phyloP scores from a whole-genome alignment of 2,113 vertebrate genomes.

The Prolemur simus region DNA sequence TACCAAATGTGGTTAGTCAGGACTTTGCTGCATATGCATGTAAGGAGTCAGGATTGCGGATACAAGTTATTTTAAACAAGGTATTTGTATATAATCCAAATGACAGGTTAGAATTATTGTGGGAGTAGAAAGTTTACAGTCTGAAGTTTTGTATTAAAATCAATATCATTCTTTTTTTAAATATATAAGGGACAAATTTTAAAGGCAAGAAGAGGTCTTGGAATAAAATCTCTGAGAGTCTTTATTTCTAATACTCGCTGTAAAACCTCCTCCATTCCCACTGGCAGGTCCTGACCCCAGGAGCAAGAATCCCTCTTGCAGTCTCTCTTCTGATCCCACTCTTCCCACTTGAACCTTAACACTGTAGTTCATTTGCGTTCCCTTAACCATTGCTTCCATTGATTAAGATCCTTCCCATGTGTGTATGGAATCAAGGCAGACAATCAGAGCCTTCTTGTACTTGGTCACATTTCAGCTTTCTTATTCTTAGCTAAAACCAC shows the following conservation, averaged over 20 bases:
- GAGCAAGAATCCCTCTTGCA: not conserved
- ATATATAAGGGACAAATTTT: not conserved
- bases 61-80: not conserved
- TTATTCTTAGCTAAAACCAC: not conserved
- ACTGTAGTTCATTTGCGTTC: not conserved
- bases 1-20: not conserved
- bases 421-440: not conserved
- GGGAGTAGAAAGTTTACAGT: not conserved
- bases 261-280: not conserved
- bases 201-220: not conserved
- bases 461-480: not conserved
- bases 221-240: not conserved
- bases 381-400: not conserved
- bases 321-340: not conserved
- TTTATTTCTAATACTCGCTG: not conserved
- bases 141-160: not conserved
- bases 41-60: not conserved
- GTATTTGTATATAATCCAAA: not conserved
- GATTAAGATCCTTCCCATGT: not conserved
- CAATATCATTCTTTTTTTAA: slow-evolving; percentile 2
- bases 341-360: no score
- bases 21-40: not conserved
- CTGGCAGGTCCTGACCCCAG: not conserved
- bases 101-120: not conserved
- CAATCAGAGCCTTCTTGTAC: not conserved